These are phyloP conservation scores for Aurelia aurita DNA, from an alignment of 30 jellyfish, hydroid and myxozoan species.

Conservation along the genomic window DNA sequence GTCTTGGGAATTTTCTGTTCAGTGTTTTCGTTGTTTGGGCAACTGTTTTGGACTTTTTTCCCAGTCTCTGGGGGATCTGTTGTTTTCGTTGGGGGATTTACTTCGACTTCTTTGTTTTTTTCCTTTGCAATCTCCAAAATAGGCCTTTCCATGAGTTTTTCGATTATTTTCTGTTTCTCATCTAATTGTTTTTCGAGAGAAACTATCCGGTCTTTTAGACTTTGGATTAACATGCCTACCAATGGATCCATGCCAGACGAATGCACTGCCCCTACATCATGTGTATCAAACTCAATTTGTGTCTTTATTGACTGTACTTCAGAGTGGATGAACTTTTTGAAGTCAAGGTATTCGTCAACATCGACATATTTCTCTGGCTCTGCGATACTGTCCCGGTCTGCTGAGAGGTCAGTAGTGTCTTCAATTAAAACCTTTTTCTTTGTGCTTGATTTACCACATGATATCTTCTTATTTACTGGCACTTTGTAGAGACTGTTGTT, in stretches of 20 bases:
- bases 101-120: constrained; percentile 1
- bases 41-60: neutral
- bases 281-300: too few species aligned
- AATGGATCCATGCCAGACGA: neutral
- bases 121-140: neutral
- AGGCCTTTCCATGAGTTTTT: constrained; percentile 21
- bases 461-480: neutral
- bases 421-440: constrained; percentile 9
- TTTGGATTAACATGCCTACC: neutral
- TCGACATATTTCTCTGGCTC: neutral
- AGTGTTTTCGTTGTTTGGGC: constrained; percentile 1
- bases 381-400: neutral
- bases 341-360: constrained; percentile 1
- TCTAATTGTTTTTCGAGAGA: neutral
- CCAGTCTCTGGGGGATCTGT: neutral
- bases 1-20: neutral
- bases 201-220: constrained; percentile 5
- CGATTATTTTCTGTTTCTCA: constrained; percentile 24
- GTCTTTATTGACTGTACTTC: neutral
- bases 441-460: neutral
- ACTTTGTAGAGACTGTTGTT: neutral
- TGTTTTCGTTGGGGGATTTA: neutral
- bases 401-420: constrained; percentile 16
- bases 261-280: neutral
- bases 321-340: neutral